Base-by-base conservation (phyloP, 53 echinoderm and acorn worm species). In the Zoroaster sp. region DNA sequence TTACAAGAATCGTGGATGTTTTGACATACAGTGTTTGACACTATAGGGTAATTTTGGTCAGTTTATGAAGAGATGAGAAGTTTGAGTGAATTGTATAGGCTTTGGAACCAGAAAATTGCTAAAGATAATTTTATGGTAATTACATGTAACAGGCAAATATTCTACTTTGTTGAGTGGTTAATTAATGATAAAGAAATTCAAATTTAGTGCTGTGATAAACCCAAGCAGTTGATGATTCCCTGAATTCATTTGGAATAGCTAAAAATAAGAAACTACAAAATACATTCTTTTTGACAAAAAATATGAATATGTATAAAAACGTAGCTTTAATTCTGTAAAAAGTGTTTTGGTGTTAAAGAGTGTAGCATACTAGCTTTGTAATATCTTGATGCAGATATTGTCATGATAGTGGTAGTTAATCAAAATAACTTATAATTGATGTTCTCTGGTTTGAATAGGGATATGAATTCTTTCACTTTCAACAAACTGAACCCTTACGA, bases 241-340 rank as follows among this genome's bases (percentile, higher is more conserved):
- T 11, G 28, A 59, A 28, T 28, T 25, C 11, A 11, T 28, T 59
- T 59, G n/a, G n/a, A n/a, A n/a, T n/a, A n/a, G n/a, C n/a, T n/a
- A n/a, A n/a, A n/a, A n/a, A n/a, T n/a, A n/a, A n/a, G n/a, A n/a
- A n/a, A n/a, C n/a, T n/a, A n/a, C n/a, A 6, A 6, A 81, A 39
- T 81, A 1, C 25, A 67, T 43, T 81, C 68, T 42, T 65, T 80
- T 80, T 80, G 80, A 81, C 66, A 66, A 81, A 81, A 81, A 36
- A 55, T 78, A 78, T 78, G 54, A 81, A 81, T 66, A 81, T 66
- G 67, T 66, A 81, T 66, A 81, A 35, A 54, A 81, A 25, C 18
- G 81, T 81, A 81, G 81, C 81, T 81, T 81, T 81, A 81, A 59
- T 81, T 67, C 66, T 81, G 81, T 81, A 81, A 66, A 81, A 81